These are phyloP conservation scores for Caenorhabditis imperialis DNA, from an alignment of 2,888 invertebrate genomes.

Conservation along the genomic window DNA sequence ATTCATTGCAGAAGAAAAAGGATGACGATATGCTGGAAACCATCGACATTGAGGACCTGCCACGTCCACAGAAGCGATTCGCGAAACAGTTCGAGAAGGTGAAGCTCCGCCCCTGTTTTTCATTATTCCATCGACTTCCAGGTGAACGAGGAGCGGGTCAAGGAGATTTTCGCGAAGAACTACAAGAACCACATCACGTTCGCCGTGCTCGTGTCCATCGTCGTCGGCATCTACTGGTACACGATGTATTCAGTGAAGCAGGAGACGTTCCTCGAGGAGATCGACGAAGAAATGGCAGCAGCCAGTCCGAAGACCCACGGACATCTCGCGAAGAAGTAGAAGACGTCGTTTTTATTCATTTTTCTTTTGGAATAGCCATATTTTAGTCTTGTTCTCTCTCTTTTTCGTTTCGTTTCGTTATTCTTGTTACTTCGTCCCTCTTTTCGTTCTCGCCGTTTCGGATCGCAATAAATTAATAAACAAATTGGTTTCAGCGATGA, in stretches of 20 bases:
- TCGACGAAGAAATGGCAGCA: conserved; percentile 83
- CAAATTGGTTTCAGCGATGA: conserved; percentile 33
- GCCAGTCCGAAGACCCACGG: conserved; percentile 68
- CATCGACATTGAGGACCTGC: conserved; percentile 74
- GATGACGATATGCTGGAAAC: conserved; percentile 73
- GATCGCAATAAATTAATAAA: conserved; percentile 4
- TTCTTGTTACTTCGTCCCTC: conserved; percentile 8
- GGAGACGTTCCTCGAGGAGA: conserved; percentile 93
- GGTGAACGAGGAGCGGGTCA: conserved; percentile 75
- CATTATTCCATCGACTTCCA: conserved; percentile 24
- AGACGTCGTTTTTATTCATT: not conserved
- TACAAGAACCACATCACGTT: conserved; percentile 73
- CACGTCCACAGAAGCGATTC: conserved; percentile 75
- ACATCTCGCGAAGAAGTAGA: conserved; percentile 54
- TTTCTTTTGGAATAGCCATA: not conserved
- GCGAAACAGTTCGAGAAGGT: conserved; percentile 76
- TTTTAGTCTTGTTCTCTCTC: conserved; percentile 1
- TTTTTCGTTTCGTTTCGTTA: not conserved
- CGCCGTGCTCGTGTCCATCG: conserved; percentile 56
- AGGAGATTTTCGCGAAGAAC: conserved; percentile 75
- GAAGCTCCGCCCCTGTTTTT: conserved; percentile 3
- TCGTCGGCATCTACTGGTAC: conserved; percentile 86
- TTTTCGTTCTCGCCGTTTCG: not conserved
- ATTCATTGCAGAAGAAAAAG: conserved; percentile 65
- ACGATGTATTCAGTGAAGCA: conserved; percentile 90